These are phyloP conservation scores for Phymatocera aterrima DNA, from an alignment of 2,888 invertebrate species.

Conservation along the genomic window DNA sequence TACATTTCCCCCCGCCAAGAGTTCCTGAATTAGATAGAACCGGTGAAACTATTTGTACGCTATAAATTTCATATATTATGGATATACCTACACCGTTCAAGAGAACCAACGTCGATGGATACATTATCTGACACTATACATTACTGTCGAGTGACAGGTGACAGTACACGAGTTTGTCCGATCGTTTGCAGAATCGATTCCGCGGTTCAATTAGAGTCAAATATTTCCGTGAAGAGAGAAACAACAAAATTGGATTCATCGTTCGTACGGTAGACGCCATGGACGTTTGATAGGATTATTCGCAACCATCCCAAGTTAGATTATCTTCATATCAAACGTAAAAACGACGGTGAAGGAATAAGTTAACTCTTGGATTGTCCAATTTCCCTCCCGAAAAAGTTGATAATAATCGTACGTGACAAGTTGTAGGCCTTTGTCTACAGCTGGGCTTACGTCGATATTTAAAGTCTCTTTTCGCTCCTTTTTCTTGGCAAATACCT, in stretches of 20 bases:
- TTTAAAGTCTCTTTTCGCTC: not conserved
- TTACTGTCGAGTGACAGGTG: conserved; percentile 21
- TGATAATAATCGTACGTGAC: conserved; percentile 6
- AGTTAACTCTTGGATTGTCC: not conserved
- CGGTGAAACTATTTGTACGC: not conserved
- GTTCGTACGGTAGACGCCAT: not conserved
- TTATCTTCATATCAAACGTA: not conserved
- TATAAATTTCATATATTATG: conserved; percentile 12
- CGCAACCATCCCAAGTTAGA: not conserved
- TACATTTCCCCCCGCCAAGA: not conserved
- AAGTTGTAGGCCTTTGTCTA: conserved; percentile 21
- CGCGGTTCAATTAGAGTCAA: not conserved
- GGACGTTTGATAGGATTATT: not conserved
- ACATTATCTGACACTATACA: conserved; percentile 26
- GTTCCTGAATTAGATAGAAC: not conserved
- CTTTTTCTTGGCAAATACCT: conserved; percentile 3
- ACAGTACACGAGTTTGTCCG: conserved; percentile 15
- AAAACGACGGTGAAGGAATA: not conserved
- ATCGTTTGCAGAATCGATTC: conserved; percentile 11
- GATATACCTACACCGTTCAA: not conserved
- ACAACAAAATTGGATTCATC: not conserved
- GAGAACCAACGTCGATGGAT: not conserved
- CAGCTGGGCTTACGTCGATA: not conserved
- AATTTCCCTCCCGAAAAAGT: not conserved
- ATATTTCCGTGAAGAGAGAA: not conserved